Conservation (phyloP, 2,888 invertebrate genomes). For the Gymnocheta viridis region DNA sequence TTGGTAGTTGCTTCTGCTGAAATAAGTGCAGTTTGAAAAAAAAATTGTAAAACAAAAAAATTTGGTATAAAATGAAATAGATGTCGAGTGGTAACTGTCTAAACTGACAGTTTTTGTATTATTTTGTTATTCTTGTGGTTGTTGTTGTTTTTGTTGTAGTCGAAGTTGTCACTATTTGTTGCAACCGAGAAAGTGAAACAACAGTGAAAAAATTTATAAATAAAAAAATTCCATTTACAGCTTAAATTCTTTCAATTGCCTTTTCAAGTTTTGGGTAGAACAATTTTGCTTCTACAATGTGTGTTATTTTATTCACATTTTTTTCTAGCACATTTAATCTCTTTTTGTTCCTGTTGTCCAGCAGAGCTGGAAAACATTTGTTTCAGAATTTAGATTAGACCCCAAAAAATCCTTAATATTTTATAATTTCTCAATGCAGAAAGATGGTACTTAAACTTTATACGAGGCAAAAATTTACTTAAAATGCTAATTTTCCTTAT, state of each 20-base stretch:
- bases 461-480: not conserved
- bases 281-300: constrained; percentile 4
- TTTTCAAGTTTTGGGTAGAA: constrained; percentile 34
- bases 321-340: constrained; percentile 6
- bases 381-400: not conserved
- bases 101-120: constrained; percentile 46
- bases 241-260: constrained; percentile 58
- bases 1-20: not conserved
- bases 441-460: not conserved
- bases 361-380: not conserved
- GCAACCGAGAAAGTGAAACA: constrained; percentile 9
- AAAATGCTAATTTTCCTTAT: not conserved
- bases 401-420: not conserved
- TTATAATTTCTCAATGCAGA: not conserved
- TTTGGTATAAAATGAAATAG: constrained; percentile 27
- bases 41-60: constrained; percentile 17
- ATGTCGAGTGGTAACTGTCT: constrained; percentile 56
- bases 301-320: constrained; percentile 13
- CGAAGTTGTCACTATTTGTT: constrained; percentile 46
- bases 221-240: constrained; percentile 59
- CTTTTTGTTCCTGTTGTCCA: not conserved
- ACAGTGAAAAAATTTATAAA: not conserved
- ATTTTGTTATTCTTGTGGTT: constrained; percentile 1
- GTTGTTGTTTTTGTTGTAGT: constrained; percentile 11
- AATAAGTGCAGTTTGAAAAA: constrained; percentile 24